Evolutionary conservation across 2,888 invertebrate genomes (phyloP).

Genomic region (Polydesmus complanatus): DNA sequence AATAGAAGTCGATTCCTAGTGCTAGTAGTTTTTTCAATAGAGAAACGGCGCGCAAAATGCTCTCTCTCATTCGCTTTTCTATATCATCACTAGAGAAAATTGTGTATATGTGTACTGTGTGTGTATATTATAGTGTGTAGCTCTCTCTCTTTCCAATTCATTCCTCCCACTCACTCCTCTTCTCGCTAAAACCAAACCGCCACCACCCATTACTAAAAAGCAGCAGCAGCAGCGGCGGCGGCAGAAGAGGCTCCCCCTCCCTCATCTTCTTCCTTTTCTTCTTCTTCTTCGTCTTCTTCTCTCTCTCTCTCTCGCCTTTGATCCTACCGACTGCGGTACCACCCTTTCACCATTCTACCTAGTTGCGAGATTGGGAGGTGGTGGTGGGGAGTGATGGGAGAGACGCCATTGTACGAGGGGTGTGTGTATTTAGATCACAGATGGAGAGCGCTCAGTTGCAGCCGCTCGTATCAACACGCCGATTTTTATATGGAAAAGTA

Average conservation of each 20-base stretch:
- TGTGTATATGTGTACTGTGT: neutral
- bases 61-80: neutral
- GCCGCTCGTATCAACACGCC: neutral
- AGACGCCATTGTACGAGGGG: neutral
- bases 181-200: neutral
- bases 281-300: neutral
- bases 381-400: neutral
- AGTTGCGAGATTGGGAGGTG: too few species aligned
- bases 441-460: neutral
- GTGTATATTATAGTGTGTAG: too few species aligned
- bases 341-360: neutral
- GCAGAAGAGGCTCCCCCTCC: conserved; percentile 1
- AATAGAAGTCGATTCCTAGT: neutral
- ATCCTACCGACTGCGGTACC: neutral
- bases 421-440: neutral
- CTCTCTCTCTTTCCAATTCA: neutral
- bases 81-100: neutral
- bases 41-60: neutral
- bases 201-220: neutral
- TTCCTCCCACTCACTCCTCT: neutral
- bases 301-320: neutral
- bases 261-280: neutral
- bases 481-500: neutral
- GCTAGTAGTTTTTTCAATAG: neutral
- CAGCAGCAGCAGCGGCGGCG: neutral